phyloP scores from a whole-genome alignment of 2,113 vertebrate species.

The Himantopus leucocephalus region DNA sequence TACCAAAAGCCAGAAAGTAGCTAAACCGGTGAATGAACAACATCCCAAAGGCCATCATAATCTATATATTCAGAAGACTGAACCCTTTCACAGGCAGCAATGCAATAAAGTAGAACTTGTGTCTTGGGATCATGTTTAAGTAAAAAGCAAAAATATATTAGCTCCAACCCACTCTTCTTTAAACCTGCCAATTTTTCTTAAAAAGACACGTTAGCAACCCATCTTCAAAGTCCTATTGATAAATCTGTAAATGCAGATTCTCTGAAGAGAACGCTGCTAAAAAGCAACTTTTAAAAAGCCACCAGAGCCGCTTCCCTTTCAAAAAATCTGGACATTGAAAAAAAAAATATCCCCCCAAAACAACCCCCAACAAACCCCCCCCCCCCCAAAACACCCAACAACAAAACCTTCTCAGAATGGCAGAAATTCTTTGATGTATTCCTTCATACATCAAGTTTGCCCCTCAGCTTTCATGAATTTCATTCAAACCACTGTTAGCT shows the following conservation, averaged over 20 bases:
- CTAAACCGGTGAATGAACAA: background rate
- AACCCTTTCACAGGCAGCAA: background rate
- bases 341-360: background rate
- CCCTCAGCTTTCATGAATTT: conserved; percentile 28
- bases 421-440: conserved; percentile 19
- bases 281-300: background rate
- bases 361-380: background rate
- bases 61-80: background rate
- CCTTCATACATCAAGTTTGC: background rate
- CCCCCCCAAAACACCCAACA: background rate
- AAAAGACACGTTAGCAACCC: background rate
- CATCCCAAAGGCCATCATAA: conserved; percentile 29
- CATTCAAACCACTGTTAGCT: background rate
- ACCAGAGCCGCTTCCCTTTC: background rate
- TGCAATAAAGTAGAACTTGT: background rate
- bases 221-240: background rate
- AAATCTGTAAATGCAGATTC: background rate
- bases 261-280: background rate
- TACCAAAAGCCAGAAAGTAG: conserved; percentile 39
- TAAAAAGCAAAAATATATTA: background rate
- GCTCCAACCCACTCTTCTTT: background rate
- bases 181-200: background rate
- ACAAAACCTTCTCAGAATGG: background rate
- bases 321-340: background rate
- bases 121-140: background rate